These are phyloP conservation scores for Harmothoe impar DNA, from an alignment of 2,888 invertebrate genomes.

Conservation along the genomic window DNA sequence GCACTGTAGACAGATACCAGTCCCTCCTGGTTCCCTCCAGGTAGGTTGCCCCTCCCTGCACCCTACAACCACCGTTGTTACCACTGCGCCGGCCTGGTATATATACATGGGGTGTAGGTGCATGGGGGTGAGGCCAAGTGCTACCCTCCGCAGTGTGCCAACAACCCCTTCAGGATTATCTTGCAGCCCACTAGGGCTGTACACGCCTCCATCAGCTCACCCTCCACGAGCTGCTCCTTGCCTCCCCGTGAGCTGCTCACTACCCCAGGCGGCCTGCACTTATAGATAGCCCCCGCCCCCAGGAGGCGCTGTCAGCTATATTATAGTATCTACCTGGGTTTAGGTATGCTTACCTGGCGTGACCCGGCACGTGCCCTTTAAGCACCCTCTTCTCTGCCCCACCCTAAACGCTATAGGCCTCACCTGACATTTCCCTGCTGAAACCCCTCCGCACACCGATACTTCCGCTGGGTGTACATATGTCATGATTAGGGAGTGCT, in stretches of 20 bases:
- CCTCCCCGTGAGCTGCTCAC: background rate
- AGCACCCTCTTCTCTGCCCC: conserved; percentile 31
- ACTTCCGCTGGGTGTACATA: too few species aligned
- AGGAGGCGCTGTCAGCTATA: conserved; percentile 16
- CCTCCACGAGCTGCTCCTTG: background rate
- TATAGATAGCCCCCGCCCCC: background rate
- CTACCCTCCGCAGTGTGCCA: background rate
- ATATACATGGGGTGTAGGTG: background rate
- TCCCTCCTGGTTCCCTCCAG: background rate
- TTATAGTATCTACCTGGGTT: background rate
- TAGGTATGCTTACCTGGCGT: conserved; percentile 53
- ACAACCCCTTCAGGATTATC: conserved; percentile 25
- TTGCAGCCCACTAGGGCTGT: background rate
- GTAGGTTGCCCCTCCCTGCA: background rate
- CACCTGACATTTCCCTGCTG: background rate
- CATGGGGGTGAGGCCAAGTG: background rate
- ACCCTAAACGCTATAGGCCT: background rate
- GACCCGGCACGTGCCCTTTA: conserved; percentile 44
- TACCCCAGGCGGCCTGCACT: background rate
- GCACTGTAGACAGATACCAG: background rate
- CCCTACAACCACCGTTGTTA: background rate
- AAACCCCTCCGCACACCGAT: background rate
- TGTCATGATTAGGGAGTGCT: background rate
- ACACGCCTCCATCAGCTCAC: background rate
- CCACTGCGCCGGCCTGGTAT: background rate